Evolutionary conservation across 2,888 invertebrate species (phyloP), one percentile per base, ranked within the genome.

Genomic region (Drosophila lacicola): DNA sequence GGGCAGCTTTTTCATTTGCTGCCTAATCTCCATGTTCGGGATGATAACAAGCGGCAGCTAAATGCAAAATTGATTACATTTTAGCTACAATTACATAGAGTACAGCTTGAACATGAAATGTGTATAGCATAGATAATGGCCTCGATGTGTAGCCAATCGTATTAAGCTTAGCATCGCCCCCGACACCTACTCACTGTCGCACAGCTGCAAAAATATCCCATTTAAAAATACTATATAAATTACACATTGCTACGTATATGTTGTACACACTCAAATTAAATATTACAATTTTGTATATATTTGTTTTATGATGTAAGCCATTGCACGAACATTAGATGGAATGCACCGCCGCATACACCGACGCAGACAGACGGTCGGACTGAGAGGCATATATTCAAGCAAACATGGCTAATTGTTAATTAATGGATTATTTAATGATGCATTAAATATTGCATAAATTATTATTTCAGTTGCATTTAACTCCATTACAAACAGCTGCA

Each of bases 401-500:
- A 67, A 44, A 64, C 63, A 74, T 55, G 69, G 76, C 78, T 81
- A 76, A 87, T 77, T 88, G 80, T 80, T 85, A 81, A 81, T 74
- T 77, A 84, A 87, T 89, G 82, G 76, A 80, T 87, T 89, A 81
- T 77, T 81, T 74, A 84, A 81, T 84, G 79, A 88, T 73, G 79
- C 84, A 74, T 78, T 82, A 80, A 86, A 78, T 76, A 80, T 72
- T 75, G 78, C 70, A 86, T 82, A 80, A 82, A 70, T 74, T 71
- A 82, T 84, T 68, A 54, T 77, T 84, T 82, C 70, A 70, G 70
- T 73, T 79, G 71, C 79, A 83, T 70, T 83, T 76, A 54, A 68
- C 54, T 60, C 45, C 53, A 77, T 61, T 57, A 68, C 56, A 61
- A 46, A 58, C 50, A 51, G 36, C 54, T 62, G 62, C 74, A 69